Percentiles rank a stretch among this genome's conserved stretches.
phyloP scores from a whole-genome alignment of 2,113 vertebrate genomes.

The Ceratotherium simum region DNA sequence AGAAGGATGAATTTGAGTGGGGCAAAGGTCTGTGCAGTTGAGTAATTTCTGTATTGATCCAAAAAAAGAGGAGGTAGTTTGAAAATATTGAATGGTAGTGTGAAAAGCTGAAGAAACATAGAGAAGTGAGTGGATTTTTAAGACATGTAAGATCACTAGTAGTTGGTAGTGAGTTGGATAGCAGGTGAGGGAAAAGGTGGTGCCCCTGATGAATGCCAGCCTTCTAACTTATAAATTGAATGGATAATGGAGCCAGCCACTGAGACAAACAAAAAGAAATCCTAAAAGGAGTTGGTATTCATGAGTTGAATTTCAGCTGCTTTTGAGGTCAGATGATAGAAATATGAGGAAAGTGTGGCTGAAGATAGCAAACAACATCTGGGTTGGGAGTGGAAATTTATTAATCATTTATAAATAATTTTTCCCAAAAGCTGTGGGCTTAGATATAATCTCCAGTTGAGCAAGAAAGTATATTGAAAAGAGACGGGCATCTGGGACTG shows the following conservation, averaged over 20 bases:
- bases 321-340: neutral
- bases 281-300: neutral
- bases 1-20: neutral
- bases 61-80: neutral
- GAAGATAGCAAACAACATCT: neutral
- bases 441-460: neutral
- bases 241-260: neutral
- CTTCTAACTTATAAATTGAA: neutral
- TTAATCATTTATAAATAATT: neutral
- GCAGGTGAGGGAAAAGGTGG: neutral
- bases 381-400: neutral
- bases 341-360: neutral
- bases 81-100: neutral
- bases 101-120: neutral
- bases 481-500: neutral
- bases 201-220: neutral
- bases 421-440: neutral
- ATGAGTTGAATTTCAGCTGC: neutral
- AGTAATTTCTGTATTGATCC: neutral
- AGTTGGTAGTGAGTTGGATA: no score
- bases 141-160: neutral
- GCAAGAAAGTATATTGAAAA: neutral
- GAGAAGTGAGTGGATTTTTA: neutral
- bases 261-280: neutral
- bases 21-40: neutral